Evolutionary conservation across 2,113 vertebrate species (phyloP).

Genomic region (Aphelocoma coerulescens): DNA sequence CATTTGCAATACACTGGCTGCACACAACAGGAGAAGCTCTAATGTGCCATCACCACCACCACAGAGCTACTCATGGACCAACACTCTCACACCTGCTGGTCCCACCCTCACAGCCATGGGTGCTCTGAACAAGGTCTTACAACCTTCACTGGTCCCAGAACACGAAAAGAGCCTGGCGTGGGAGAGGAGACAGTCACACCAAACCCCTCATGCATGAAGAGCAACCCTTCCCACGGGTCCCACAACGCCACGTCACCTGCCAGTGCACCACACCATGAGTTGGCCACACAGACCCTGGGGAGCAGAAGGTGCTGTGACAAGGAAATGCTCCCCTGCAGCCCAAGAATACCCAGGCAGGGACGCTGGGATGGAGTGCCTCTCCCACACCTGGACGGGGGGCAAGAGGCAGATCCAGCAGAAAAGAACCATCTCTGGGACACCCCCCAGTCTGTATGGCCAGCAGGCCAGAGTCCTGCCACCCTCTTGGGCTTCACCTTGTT

Average conservation of each 20-base stretch:
- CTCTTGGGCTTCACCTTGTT: neutral
- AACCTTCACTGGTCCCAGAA: neutral
- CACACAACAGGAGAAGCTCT: neutral
- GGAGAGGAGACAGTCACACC: neutral
- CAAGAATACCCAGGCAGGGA: fast-evolving
- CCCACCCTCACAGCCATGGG: neutral
- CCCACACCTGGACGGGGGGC: fast-evolving
- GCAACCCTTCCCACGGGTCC: neutral
- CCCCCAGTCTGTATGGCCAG: neutral
- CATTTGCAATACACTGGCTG: fast-evolving
- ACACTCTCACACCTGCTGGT: neutral
- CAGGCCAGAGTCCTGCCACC: neutral
- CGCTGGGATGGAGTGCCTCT: fast-evolving
- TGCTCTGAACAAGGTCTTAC: neutral
- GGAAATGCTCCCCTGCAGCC: neutral
- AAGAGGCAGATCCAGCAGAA: neutral
- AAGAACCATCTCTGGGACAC: neutral
- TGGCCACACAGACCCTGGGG: neutral
- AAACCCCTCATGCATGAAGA: neutral
- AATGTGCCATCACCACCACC: neutral
- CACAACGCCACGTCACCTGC: fast-evolving
- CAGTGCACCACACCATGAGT: fast-evolving
- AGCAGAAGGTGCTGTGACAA: neutral
- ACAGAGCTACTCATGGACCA: neutral
- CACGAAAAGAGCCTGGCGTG: fast-evolving